phyloP scores from a whole-genome alignment of 1,140 invertebrate genomes.

The Sminthurinus signatus region DNA sequence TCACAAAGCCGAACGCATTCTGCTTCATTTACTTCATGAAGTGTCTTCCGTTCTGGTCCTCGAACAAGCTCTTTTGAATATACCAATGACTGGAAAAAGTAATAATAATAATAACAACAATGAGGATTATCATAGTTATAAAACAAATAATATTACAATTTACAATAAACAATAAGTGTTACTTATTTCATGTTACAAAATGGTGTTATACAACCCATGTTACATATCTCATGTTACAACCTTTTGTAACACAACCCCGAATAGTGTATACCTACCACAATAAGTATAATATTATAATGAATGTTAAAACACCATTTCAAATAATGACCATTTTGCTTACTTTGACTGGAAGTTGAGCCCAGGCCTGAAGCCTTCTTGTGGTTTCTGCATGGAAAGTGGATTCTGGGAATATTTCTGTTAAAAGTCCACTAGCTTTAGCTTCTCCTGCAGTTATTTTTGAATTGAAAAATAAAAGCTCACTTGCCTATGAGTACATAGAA shows the following conservation, averaged over 20 bases:
- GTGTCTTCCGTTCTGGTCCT: conserved; percentile 44
- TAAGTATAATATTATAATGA: no score
- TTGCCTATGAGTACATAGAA: conserved; percentile 52
- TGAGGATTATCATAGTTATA: no score
- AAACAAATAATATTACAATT: no score
- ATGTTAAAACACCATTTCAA: no score
- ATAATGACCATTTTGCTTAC: conserved; percentile 33
- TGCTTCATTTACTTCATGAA: conserved; percentile 51
- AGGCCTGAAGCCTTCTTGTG: conserved; percentile 51
- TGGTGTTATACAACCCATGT: no score
- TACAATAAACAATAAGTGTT: no score
- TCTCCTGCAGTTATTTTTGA: conserved; percentile 68
- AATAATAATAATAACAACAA: no score
- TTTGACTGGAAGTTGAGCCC: conserved; percentile 48
- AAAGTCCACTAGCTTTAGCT: conserved; percentile 63
- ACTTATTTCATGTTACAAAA: no score
- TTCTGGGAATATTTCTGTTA: conserved; percentile 61
- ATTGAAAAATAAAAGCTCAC: conserved; percentile 72
- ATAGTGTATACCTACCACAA: no score
- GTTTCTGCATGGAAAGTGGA: conserved; percentile 54
- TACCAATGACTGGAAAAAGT: conserved; percentile 48
- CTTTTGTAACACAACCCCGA: no score
- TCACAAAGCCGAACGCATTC: conserved; percentile 53
- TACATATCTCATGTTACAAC: no score
- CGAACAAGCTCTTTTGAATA: conserved; percentile 51